Evolutionary conservation across 2,888 invertebrate species (phyloP), one percentile per base, ranked within the genome.

Genomic region (Luperina nickerlii): DNA sequence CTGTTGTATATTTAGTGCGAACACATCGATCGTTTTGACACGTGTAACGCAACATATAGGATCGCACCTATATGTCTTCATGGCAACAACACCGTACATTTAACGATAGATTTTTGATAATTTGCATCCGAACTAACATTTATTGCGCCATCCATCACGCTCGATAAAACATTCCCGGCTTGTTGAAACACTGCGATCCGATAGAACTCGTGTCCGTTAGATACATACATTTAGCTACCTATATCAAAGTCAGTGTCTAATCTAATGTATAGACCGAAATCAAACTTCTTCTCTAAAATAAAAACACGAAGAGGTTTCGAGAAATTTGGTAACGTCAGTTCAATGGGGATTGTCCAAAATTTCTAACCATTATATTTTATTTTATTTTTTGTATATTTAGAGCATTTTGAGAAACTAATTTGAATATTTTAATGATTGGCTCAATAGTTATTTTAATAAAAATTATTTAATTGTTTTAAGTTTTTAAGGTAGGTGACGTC

Each of bases 101-200:
- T 20, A 76, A 20, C 87, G 74, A 84, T 79, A 77, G 69, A 87
- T 80, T 18, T 87, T 84, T 67, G 81, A 73, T 84, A 51, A 80
- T 84, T 84, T 75, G 80, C 76, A 68, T 76, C 74, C 69, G 67
- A 77, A 67, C 65, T 73, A 79, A 77, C 74, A 84, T 87, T 87
- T 72, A 87, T 79, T 79, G 79, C 73, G 75, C 45, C 76, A 81
- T 87, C 81, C 73, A 62, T 87, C 85, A 84, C 81, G 75, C 67
- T 32, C 20, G 63, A 75, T 69, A 72, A 75, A 77, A 85, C 81
- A 77, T 81, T 71, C 48, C 54, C 24, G 67, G 42, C 54, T 13
- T 60, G 67, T 45, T 73, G 66, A 38, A 63, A 62, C 51, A 66
- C 38, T n/a, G n/a, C 69, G 42, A 38, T 15, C 51, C 57, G 48